These are phyloP conservation scores for Listronotus oregonensis DNA, from an alignment of 1,140 invertebrate species.

Conservation along the genomic window DNA sequence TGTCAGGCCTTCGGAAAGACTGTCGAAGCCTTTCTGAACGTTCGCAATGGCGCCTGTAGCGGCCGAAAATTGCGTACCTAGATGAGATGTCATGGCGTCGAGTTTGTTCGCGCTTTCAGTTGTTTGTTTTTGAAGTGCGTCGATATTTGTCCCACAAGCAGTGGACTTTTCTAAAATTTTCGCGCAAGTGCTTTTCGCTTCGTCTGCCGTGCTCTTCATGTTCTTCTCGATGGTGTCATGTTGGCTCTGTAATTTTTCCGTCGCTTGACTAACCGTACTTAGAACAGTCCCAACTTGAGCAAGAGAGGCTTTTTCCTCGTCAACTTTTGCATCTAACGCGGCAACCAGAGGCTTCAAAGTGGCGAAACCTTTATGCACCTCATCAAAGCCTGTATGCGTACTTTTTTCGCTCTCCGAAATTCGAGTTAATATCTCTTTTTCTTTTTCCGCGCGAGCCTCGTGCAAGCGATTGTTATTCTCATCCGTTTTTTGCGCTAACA, in stretches of 20 bases:
- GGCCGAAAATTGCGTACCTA: background rate
- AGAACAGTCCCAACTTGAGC: constrained; percentile 2
- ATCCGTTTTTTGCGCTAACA: background rate
- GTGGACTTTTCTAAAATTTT: constrained; percentile 1
- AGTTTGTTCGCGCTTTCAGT: constrained; percentile 1
- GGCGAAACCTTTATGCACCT: constrained; percentile 1
- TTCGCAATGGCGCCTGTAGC: background rate
- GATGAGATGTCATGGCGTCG: constrained; percentile 1
- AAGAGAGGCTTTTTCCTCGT: background rate
- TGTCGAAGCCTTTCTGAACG: constrained; percentile 1
- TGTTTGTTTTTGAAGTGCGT: constrained; percentile 1
- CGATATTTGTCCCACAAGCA: constrained; percentile 1
- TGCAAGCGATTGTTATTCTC: background rate
- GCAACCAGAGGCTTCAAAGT: background rate
- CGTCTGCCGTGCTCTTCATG: constrained; percentile 1
- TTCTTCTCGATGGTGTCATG: constrained; percentile 1
- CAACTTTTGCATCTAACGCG: background rate
- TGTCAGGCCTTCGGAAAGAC: constrained; percentile 1
- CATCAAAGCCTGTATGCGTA: background rate
- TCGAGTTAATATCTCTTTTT: background rate
- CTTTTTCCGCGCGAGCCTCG: background rate
- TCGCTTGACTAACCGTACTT: constrained; percentile 1
- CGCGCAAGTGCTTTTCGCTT: constrained; percentile 1
- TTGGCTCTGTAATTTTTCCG: background rate
- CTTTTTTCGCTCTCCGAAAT: background rate